Evolutionary conservation across 2,888 invertebrate species (phyloP), one percentile per base, ranked within the genome.

Genomic region (Machimus rusticus): DNA sequence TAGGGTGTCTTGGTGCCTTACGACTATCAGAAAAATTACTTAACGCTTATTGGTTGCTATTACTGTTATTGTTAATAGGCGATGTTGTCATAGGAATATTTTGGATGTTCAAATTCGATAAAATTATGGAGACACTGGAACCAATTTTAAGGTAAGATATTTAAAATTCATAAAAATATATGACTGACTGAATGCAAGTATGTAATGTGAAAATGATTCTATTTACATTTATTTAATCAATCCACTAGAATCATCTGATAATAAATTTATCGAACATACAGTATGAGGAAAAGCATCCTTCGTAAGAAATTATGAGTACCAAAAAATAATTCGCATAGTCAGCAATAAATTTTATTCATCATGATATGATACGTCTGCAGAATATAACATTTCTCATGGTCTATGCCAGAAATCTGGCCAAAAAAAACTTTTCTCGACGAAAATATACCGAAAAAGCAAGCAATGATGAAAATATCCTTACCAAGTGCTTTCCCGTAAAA

Each of bases 71-170:
- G 84, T 94, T 97, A 86, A 95, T 97, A 90, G 97, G 97, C 88
- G 97, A 97, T 94, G 95, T 96, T 19, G 95, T 97, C 84, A 95
- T 97, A 89, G 97, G 97, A 78, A 95, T 97, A 87, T 96, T 96
- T 90, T 97, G 97, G 97, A 95, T 97, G 89, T 96, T 97, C 92
- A 94, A 96, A 57, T 96, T 96, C 92, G 96, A 96, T 91, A 94
- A 94, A 88, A 95, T 97, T 90, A 95, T 96, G 90, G 94, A 95
- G 89, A 96, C 96, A 90, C 93, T 97, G 86, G 94, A 95, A 90
- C 96, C 96, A 14, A 94, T 94, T 88, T 93, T 96, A 81, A 94
- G 94, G 89, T 93, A 94, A 88, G 66, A 55, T 31, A 12, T 43
- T 43, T 9, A 43, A 43, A 43, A 43, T 0, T 43, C 12, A 12